Conservation (phyloP, 1,140 invertebrate genomes). For the Zaprionus camerounensis region DNA sequence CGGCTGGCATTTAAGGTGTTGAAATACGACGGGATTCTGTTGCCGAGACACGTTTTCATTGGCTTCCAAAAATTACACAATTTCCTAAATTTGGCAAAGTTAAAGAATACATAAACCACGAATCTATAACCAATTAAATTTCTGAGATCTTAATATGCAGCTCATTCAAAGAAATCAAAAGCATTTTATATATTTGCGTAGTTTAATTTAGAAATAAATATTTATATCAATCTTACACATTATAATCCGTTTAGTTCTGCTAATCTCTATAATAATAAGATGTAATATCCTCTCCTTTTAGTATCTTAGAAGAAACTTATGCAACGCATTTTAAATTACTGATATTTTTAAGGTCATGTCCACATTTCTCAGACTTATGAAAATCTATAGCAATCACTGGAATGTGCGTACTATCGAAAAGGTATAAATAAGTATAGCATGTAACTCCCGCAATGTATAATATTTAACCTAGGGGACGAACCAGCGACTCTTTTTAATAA, state of each 20-base stretch:
- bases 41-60: neutral
- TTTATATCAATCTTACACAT: neutral
- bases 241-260: neutral
- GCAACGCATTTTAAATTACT: too few relatives aligned
- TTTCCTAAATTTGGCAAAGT: neutral
- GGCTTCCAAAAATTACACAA: slow-evolving; percentile 1
- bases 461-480: slow-evolving; percentile 7
- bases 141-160: too few relatives aligned
- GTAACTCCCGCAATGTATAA: neutral
- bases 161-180: too few relatives aligned
- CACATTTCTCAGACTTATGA: too few relatives aligned
- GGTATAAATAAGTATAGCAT: neutral
- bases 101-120: neutral
- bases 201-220: neutral
- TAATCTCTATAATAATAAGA: too few relatives aligned
- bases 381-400: too few relatives aligned
- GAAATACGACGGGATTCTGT: slow-evolving; percentile 41
- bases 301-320: too few relatives aligned
- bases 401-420: too few relatives aligned
- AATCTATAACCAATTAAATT: neutral
- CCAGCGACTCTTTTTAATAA: slow-evolving; percentile 29
- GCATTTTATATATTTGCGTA: too few relatives aligned
- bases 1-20: slow-evolving; percentile 21
- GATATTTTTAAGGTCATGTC: too few relatives aligned
- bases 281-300: too few relatives aligned